Evolutionary conservation across 2,113 vertebrate genomes (phyloP).

Genomic region (Apodemus sylvaticus): DNA sequence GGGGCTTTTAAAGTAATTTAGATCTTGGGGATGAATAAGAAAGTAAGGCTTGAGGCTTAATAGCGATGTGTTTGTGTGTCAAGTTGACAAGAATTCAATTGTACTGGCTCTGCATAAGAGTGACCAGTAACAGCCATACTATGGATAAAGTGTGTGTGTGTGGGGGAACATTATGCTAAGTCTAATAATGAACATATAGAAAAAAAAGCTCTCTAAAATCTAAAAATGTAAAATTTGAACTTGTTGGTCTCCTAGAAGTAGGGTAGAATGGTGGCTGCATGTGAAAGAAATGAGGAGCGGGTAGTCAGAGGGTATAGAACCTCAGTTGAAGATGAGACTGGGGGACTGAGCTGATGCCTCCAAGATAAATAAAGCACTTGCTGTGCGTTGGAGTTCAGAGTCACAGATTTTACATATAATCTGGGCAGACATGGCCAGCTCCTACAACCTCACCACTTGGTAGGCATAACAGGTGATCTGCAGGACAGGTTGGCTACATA

Average conservation of each 20-base stretch:
- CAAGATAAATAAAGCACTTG: neutral
- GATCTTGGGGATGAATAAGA: too few relatives aligned
- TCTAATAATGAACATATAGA: neutral
- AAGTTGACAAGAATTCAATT: too few relatives aligned
- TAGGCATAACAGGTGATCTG: neutral
- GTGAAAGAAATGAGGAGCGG: too few relatives aligned
- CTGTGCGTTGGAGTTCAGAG: neutral
- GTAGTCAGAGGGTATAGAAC: neutral
- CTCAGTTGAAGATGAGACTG: neutral
- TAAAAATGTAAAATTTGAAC: neutral
- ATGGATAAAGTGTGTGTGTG: neutral
- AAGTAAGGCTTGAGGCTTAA: too few relatives aligned
- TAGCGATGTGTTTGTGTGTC: too few relatives aligned
- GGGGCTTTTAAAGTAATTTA: too few relatives aligned
- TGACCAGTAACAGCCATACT: neutral
- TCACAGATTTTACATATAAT: neutral
- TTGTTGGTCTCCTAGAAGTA: neutral
- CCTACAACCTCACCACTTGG: neutral
- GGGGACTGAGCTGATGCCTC: neutral
- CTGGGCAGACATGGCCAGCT: neutral
- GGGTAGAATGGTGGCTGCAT: too few relatives aligned
- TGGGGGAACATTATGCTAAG: neutral
- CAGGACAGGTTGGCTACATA: neutral
- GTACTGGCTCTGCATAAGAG: neutral
- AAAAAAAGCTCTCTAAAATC: neutral